These are phyloP conservation scores for Zaprionus davidi DNA, from an alignment of 1,140 invertebrate genomes.

Conservation along the genomic window DNA sequence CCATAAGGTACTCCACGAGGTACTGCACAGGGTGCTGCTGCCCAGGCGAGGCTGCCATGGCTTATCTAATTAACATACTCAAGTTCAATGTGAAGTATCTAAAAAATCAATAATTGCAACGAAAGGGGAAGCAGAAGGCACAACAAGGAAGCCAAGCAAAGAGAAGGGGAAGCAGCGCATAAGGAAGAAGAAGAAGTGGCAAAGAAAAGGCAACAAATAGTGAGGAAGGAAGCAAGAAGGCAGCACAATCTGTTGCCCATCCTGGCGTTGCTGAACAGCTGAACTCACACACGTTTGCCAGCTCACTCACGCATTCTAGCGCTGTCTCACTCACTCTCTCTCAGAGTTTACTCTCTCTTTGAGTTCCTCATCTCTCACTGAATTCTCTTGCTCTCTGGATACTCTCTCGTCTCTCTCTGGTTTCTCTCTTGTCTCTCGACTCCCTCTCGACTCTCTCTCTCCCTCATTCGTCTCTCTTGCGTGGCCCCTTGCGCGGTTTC, in stretches of 20 bases:
- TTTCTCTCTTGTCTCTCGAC: background rate
- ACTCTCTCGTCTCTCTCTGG: too few species aligned
- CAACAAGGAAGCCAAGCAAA: background rate
- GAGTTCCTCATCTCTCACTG: too few species aligned
- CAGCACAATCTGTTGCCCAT: background rate
- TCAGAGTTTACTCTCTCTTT: background rate
- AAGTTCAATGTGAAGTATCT: constrained; percentile 84
- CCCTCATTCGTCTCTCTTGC: background rate
- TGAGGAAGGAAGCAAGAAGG: constrained; percentile 2
- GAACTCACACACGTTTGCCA: constrained; percentile 10
- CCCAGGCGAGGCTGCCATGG: constrained; percentile 53
- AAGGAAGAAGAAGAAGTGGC: too few species aligned
- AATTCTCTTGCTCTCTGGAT: too few species aligned
- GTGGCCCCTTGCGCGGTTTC: constrained; percentile 22
- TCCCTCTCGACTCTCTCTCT: background rate
- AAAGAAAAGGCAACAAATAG: too few species aligned
- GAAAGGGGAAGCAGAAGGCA: background rate
- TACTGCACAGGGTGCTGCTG: background rate
- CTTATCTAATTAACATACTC: constrained; percentile 83
- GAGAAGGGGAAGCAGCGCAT: background rate
- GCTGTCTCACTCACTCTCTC: constrained; percentile 4
- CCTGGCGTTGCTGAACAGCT: background rate
- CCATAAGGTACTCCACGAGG: too few species aligned
- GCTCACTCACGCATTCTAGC: constrained; percentile 29
- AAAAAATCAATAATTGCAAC: constrained; percentile 79